Percentiles rank a stretch among this genome's conserved stretches.
These are phyloP conservation scores for Liodrosophila aerea DNA, from an alignment of 2,888 invertebrate species.

Conservation along the genomic window DNA sequence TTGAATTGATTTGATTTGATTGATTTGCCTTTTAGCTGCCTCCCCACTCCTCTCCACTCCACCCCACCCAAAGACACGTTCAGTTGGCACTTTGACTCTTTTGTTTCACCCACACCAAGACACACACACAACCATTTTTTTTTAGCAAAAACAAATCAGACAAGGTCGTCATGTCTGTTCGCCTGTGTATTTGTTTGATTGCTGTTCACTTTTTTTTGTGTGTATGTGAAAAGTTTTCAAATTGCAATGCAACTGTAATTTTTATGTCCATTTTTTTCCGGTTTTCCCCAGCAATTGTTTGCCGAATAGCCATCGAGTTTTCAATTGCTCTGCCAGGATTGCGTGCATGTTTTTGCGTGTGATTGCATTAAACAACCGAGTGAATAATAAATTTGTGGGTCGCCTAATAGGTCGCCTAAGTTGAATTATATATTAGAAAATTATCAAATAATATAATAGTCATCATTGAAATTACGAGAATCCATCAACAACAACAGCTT, in stretches of 20 bases:
- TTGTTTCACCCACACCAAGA: constrained; percentile 33
- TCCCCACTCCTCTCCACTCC: not conserved
- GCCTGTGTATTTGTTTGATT: constrained; percentile 14
- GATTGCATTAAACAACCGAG: constrained; percentile 20
- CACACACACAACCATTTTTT: constrained; percentile 28
- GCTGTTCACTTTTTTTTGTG: constrained; percentile 10
- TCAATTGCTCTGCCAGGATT: constrained; percentile 54
- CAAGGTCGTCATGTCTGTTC: constrained; percentile 20
- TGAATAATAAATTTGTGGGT: constrained; percentile 34
- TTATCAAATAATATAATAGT: no score
- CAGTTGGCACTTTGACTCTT: constrained; percentile 55
- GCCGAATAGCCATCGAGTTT: constrained; percentile 58
- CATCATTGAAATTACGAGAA: no score
- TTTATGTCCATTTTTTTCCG: constrained; percentile 5
- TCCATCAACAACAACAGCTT: no score
- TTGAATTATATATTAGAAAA: no score
- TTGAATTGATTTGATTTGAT: constrained; percentile 63
- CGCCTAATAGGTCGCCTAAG: no score
- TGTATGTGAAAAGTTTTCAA: constrained; percentile 34
- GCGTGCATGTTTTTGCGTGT: constrained; percentile 47
- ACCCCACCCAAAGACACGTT: constrained; percentile 6
- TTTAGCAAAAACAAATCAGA: constrained; percentile 43
- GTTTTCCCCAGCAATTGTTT: constrained; percentile 40
- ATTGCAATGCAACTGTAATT: constrained; percentile 40
- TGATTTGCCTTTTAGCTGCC: constrained; percentile 43